These are phyloP conservation scores for Carassius gibelio DNA, from an alignment of 2,113 vertebrate genomes.

Conservation along the genomic window DNA sequence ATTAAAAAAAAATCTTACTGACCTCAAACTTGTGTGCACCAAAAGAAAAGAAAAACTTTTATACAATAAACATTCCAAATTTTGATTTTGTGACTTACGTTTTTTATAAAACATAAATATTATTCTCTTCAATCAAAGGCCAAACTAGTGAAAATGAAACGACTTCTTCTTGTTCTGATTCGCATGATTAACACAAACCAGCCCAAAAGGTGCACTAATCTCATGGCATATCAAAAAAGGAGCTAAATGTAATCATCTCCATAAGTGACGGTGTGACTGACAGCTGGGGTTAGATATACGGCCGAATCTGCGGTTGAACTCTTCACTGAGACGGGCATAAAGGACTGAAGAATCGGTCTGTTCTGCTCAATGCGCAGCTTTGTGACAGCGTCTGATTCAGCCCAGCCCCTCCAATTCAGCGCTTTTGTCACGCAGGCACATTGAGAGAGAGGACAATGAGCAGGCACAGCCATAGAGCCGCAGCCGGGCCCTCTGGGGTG, in stretches of 20 bases:
- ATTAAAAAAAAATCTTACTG: neutral
- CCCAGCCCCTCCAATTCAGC: conserved; percentile 49
- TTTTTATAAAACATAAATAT: neutral
- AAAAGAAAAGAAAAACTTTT: neutral
- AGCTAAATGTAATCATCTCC: neutral
- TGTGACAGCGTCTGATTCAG: conserved; percentile 47
- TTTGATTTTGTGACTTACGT: neutral
- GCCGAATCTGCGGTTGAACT: conserved; percentile 23
- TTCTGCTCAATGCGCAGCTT: conserved; percentile 42
- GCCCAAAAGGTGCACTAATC: neutral
- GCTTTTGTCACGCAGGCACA: conserved; percentile 50
- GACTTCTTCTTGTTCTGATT: neutral
- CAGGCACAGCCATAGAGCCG: conserved; percentile 7
- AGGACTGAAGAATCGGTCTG: conserved; percentile 41
- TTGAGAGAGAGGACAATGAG: conserved; percentile 45
- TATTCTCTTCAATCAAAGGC: neutral
- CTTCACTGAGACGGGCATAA: conserved; percentile 38
- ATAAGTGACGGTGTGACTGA: conserved; percentile 27
- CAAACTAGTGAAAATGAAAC: neutral
- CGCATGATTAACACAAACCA: neutral
- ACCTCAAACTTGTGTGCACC: neutral
- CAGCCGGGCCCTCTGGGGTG: conserved; percentile 26
- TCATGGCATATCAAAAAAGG: neutral
- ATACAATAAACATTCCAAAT: neutral
- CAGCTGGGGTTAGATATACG: conserved; percentile 42